Evolutionary conservation across 1,140 invertebrate genomes (phyloP), one percentile per base, ranked within the genome.

Genomic region (Limonius californicus): DNA sequence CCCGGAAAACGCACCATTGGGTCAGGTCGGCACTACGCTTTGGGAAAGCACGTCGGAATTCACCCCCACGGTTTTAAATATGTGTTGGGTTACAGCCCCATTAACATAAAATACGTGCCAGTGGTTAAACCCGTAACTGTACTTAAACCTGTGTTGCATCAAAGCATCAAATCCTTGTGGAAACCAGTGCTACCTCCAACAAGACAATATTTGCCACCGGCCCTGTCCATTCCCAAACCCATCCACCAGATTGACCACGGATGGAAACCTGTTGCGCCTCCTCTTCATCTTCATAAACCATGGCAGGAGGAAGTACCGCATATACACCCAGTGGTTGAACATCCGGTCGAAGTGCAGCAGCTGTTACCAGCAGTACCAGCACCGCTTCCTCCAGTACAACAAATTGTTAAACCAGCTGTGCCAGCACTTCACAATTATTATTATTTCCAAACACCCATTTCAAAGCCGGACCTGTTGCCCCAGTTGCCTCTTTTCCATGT

Each of bases 1-100:
- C 73, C 73, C 53, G 72, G 71, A 18, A 74, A 74, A 68, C 62
- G 73, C 42, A 73, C 72, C 1, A 64, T 74, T 45, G 54, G 61
- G 12, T 27, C 59, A 8, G 42, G 54, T 9, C n/a, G 50, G 1
- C 64, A 67, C n/a, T 67, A 69, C 57, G 67, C 57, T 15, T 64
- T 66, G 54, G 66, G 68, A 2, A 72, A 71, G 68, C 70, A 72
- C 14, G 61, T 72, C 12, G 63, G 59, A 21, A 19, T 72, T 11
- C 64, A 66, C 59, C 65, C 64, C 12, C 42, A 54, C 4, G 67
- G 68, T 1, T 59, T 55, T n/a, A 72, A 71, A 53, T 68, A 72
- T 42, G 57, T 72, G 1, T 20, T 74, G 15, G 72, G 69, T 12
- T 72, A 72, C 20, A 57, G 64, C 12, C 64, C 70, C 2, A 53